Percentiles rank a stretch among this genome's conserved stretches.
Evolutionary conservation across 2,888 invertebrate genomes (phyloP).

Genomic region (Lamproptera curius): DNA sequence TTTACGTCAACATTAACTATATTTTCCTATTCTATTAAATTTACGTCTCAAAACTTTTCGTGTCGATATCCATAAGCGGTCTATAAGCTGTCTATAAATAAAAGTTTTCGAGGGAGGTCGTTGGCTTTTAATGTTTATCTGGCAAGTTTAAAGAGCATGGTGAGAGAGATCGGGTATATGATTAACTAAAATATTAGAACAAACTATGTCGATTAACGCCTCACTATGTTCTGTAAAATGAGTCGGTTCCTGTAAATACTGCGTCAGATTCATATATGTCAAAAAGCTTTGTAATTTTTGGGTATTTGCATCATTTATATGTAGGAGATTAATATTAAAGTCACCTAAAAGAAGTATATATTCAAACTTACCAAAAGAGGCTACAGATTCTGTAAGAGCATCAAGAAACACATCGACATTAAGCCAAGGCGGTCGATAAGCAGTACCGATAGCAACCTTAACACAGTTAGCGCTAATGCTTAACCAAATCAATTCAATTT

Average conservation of each 20-base stretch:
- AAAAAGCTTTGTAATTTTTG: not conserved
- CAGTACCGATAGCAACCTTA: constrained; percentile 24
- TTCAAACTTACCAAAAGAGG: constrained; percentile 6
- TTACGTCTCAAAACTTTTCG: not conserved
- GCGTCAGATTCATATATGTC: not conserved
- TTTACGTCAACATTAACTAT: not conserved
- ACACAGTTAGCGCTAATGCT: not conserved
- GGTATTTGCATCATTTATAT: not conserved
- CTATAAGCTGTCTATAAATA: not conserved
- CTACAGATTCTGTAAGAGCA: constrained; percentile 16
- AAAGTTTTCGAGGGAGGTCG: not conserved
- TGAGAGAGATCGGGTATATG: constrained; percentile 1
- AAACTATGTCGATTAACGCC: constrained; percentile 28
- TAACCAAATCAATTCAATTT: constrained; percentile 16
- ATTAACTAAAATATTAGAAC: not conserved
- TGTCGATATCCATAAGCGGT: not conserved
- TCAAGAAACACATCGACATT: constrained; percentile 22
- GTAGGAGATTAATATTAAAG: constrained; percentile 19
- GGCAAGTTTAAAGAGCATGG: not conserved
- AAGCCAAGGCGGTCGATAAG: constrained; percentile 25
- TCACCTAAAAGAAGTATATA: constrained; percentile 17
- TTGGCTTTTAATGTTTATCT: not conserved
- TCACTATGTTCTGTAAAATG: constrained; percentile 14
- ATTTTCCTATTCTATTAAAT: not conserved
- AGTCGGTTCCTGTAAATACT: not conserved